Evolutionary conservation across 2,797 vertebrate genomes (phyloP), one percentile per base, ranked within the genome.

Genomic region (Sebastes taczanowskii): DNA sequence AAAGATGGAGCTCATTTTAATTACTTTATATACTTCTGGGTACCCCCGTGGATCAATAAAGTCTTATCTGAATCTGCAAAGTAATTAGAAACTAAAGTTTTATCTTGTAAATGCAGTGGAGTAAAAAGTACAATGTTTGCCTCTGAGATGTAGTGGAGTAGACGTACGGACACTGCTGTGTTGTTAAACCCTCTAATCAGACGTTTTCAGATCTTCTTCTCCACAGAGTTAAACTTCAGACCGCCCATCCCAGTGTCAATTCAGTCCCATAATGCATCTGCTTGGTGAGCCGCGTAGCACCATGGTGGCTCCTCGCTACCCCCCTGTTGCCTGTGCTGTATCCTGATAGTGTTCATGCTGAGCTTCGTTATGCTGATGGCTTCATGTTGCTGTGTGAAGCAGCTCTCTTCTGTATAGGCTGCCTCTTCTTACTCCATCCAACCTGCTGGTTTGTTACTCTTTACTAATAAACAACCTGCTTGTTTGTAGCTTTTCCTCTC

Each of bases 381-480:
- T 85, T 79, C 27, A 53, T 79, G 77, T 60, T 7, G 70, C 75
- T 53, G 71, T 74, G 59, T 25, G 69, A 64, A 29, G 71, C 83
- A 46, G 62, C 78, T 27, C 56, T 27, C 49, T 4, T 58, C 16
- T 83, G 76, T 84, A 67, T 9, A 75, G 78, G 75, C 75, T 60
- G 34, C 75, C 55, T 85, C 80, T 82, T 81, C 77, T 84, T 84
- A 52, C 32, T 60, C 66, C 80, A 49, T 71, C 18, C 62, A 59
- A 80, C 84, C 84, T 79, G 83, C 75, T 85, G 79, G 81, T 88
- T 88, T 88, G 82, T 86, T 89, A 84, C 83, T 88, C 75, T 91
- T 89, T 86, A 86, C 83, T 76, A 90, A 91, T 92, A 89, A 91
- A 91, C 22, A 80, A 85, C 67, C 71, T 90, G 89, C 87, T 87